Percentiles rank a stretch among this genome's conserved stretches.
These are phyloP conservation scores for Caenorhabditis angaria DNA, from an alignment of 2,888 invertebrate genomes.

Conservation along the genomic window DNA sequence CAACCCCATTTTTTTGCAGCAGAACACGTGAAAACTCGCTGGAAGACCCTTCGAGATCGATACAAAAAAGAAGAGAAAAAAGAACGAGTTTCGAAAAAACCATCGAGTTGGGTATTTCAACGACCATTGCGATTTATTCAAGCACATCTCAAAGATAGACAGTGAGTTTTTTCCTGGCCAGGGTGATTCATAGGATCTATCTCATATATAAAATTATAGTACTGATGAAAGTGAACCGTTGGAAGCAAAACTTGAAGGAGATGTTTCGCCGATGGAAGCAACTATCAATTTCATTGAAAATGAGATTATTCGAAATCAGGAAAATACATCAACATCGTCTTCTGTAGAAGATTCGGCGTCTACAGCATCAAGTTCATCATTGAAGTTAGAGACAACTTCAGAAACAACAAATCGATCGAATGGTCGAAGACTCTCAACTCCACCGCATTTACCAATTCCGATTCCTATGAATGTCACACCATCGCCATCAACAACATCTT, in stretches of 20 bases:
- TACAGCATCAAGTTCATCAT: slow-evolving; percentile 23
- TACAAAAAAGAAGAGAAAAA: slow-evolving; percentile 65
- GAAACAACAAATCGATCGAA: background rate
- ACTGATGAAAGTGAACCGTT: slow-evolving; percentile 34
- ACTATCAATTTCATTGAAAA: slow-evolving; percentile 51
- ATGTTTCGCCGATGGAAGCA: slow-evolving; percentile 51
- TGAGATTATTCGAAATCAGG: slow-evolving; percentile 42
- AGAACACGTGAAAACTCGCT: slow-evolving; percentile 63
- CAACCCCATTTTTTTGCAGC: slow-evolving; percentile 19
- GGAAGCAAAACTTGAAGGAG: slow-evolving; percentile 26
- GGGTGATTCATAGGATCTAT: background rate
- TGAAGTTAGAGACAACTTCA: background rate
- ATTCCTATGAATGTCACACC: slow-evolving; percentile 38
- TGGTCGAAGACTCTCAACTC: slow-evolving; percentile 10
- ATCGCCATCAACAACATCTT: slow-evolving; percentile 37
- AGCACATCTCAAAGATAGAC: slow-evolving; percentile 44
- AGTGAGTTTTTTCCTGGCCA: slow-evolving; percentile 25
- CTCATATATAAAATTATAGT: slow-evolving; percentile 24
- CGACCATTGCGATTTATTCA: slow-evolving; percentile 51
- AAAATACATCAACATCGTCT: slow-evolving; percentile 28
- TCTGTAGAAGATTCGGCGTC: slow-evolving; percentile 38
- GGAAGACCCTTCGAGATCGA: slow-evolving; percentile 66
- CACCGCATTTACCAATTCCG: slow-evolving; percentile 17
- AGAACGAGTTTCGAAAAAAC: slow-evolving; percentile 40
- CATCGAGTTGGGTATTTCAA: slow-evolving; percentile 51